Evolutionary conservation across 2,113 vertebrate genomes (phyloP).

Genomic region (Aldabrachelys gigantea): DNA sequence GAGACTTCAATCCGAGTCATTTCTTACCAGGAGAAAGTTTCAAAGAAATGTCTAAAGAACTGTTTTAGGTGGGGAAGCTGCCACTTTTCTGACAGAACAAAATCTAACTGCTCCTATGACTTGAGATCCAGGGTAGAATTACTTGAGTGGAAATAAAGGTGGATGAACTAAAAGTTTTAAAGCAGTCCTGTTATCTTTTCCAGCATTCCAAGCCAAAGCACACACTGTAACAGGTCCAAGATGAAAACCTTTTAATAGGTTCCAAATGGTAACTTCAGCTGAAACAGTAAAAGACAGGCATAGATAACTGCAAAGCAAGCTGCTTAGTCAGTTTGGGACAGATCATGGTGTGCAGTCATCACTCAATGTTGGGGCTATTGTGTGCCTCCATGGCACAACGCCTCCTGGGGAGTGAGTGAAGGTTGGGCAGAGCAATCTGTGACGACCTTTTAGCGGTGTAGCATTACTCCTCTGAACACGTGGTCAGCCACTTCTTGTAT

Average conservation of each 20-base stretch:
- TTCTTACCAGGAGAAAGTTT: conserved; percentile 12
- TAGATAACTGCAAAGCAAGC: fast-evolving
- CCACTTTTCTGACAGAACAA: conserved; percentile 12
- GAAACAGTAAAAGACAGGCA: not conserved
- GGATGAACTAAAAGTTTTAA: not conserved
- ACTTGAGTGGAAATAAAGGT: conserved; percentile 5
- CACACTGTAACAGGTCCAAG: not conserved
- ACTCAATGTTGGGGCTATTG: fast-evolving
- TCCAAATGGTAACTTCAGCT: not conserved
- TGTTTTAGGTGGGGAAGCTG: not conserved
- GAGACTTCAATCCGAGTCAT: conserved; percentile 48
- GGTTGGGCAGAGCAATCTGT: not conserved
- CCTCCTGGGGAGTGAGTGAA: not conserved
- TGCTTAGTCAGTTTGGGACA: not conserved
- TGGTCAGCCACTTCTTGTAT: not conserved
- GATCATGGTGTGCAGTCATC: not conserved
- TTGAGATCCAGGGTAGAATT: not conserved
- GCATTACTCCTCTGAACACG: not conserved
- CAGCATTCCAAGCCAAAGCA: not conserved
- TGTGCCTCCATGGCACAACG: not conserved
- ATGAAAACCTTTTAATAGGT: not conserved
- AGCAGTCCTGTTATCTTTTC: not conserved
- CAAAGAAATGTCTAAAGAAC: not conserved
- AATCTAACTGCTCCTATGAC: not conserved
- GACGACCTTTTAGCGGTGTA: not conserved